Conservation (phyloP, 2,888 invertebrate genomes). For the Antheraea assamensis region DNA sequence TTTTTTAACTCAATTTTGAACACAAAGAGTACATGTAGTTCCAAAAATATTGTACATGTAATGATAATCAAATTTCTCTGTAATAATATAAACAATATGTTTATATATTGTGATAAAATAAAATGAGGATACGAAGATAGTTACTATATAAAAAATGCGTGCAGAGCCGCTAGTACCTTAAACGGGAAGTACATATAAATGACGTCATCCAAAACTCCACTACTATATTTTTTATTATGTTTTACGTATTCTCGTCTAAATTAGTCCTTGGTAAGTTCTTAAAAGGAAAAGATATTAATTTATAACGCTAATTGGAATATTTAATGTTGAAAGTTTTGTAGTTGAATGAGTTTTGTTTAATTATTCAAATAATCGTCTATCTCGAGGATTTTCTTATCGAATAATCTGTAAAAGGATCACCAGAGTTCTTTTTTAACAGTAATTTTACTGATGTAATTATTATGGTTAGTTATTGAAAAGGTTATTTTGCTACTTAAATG, state of each 20-base stretch:
- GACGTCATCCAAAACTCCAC: not conserved
- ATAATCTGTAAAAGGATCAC: not conserved
- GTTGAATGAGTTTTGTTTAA: constrained; percentile 1
- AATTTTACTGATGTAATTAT: not conserved
- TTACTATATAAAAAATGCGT: too few species aligned
- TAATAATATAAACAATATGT: too few species aligned
- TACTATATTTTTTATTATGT: constrained; percentile 38
- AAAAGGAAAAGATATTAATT: constrained; percentile 31
- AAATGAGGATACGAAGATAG: too few species aligned
- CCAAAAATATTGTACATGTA: too few species aligned
- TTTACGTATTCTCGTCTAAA: constrained; percentile 35
- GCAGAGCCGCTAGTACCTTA: too few species aligned
- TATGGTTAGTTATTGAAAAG: not conserved
- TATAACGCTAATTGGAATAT: constrained; percentile 30
- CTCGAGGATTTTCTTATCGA: not conserved
- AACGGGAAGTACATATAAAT: not conserved
- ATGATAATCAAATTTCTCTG: too few species aligned
- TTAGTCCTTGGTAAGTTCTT: constrained; percentile 37
- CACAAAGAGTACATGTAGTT: too few species aligned
- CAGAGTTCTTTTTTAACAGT: not conserved
- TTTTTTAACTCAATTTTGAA: too few species aligned
- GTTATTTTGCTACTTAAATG: not conserved
- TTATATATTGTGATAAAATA: too few species aligned
- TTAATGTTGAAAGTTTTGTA: constrained; percentile 19
- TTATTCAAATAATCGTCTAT: constrained; percentile 3